Percentiles rank a stretch among this genome's conserved stretches.
Conservation (phyloP, 2,113 vertebrate genomes). For the Machaerirhynchus nigripectus region DNA sequence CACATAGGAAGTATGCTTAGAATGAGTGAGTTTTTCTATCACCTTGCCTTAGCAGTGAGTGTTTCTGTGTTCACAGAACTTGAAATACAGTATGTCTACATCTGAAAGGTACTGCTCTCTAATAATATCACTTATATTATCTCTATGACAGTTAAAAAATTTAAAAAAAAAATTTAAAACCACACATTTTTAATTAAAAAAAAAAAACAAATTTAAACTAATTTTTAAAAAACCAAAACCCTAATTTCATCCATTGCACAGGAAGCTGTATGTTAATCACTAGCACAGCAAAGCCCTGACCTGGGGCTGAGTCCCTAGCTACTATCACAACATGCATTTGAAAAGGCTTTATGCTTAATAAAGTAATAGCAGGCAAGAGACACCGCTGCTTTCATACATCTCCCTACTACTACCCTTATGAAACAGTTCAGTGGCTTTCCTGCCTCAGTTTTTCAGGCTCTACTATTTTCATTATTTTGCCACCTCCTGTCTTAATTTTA, state of each 20-base stretch:
- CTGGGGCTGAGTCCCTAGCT: background rate
- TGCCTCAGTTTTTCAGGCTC: background rate
- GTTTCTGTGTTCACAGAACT: background rate
- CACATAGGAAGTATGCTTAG: background rate
- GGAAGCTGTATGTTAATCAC: background rate
- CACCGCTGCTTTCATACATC: background rate
- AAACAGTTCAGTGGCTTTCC: background rate
- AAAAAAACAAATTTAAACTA: too few species aligned
- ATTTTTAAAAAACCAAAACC: too few species aligned
- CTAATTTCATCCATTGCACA: background rate
- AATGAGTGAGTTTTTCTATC: background rate
- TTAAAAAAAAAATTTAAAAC: too few species aligned
- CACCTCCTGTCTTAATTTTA: background rate
- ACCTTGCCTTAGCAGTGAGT: background rate
- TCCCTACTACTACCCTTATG: background rate
- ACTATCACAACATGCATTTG: background rate
- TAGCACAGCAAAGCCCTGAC: background rate
- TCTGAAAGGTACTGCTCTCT: background rate
- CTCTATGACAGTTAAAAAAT: background rate
- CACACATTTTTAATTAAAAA: too few species aligned
- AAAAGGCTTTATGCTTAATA: background rate
- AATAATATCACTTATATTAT: background rate
- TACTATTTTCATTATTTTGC: background rate
- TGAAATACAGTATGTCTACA: background rate
- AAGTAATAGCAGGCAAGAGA: background rate